phyloP scores from a whole-genome alignment of 2,888 invertebrate genomes.

The Mythimna ferrago region DNA sequence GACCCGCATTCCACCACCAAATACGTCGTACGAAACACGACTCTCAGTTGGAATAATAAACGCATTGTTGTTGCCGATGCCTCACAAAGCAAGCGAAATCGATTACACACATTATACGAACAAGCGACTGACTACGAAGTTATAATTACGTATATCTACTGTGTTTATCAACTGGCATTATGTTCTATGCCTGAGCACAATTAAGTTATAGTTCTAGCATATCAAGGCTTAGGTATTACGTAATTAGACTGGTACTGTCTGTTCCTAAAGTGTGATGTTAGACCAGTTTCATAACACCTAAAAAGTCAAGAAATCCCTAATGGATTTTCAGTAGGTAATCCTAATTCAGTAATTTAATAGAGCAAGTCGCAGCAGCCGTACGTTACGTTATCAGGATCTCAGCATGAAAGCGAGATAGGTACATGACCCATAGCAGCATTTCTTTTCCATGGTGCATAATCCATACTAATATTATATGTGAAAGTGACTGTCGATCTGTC shows the following conservation, averaged over 20 bases:
- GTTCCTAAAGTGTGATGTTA: neutral
- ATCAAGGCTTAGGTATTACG: neutral
- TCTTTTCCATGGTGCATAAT: too few species aligned
- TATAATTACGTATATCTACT: constrained; percentile 40
- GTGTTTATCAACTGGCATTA: constrained; percentile 29
- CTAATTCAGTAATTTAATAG: too few species aligned
- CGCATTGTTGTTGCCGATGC: constrained; percentile 76
- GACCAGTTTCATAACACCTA: neutral
- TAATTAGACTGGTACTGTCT: neutral
- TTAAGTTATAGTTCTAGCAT: constrained; percentile 20
- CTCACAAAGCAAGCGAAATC: constrained; percentile 69
- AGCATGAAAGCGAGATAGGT: too few species aligned
- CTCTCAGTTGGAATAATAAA: constrained; percentile 82
- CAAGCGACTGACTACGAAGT: constrained; percentile 39
- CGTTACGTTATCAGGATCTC: too few species aligned
- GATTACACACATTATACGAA: constrained; percentile 63
- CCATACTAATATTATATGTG: too few species aligned
- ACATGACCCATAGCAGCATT: too few species aligned
- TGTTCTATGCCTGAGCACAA: constrained; percentile 21
- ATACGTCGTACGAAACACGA: constrained; percentile 81
- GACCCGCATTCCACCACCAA: constrained; percentile 85
- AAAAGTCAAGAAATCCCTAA: neutral
- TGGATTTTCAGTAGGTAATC: neutral
- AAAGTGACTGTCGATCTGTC: too few species aligned
- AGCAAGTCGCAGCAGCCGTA: too few species aligned